These are phyloP conservation scores for Gallinago nigripennis DNA, from an alignment of 2,797 vertebrate genomes.

Conservation along the genomic window DNA sequence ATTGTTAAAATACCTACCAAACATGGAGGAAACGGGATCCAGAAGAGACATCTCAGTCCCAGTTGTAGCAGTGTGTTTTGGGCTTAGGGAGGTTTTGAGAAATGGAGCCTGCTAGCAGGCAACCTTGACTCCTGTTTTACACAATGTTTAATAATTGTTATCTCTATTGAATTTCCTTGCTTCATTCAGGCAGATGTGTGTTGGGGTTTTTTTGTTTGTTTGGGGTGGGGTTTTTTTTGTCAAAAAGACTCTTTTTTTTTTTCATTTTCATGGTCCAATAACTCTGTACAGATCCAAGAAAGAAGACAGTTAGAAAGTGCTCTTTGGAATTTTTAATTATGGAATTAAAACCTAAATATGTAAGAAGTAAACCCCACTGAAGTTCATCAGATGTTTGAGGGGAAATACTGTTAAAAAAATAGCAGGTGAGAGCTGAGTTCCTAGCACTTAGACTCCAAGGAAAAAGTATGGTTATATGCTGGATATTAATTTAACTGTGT, in stretches of 20 bases:
- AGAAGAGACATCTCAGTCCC: neutral
- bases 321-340: neutral
- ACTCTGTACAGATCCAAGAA: neutral
- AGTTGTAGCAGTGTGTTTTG: neutral
- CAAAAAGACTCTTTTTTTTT: neutral
- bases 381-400: neutral
- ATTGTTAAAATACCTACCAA: neutral
- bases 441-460: neutral
- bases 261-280: neutral
- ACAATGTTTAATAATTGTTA: neutral
- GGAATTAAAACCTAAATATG: neutral
- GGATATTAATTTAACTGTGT: neutral
- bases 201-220: neutral
- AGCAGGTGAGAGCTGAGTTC: neutral
- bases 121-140: neutral
- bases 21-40: neutral
- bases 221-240: neutral
- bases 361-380: neutral
- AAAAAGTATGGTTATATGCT: neutral
- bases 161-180: neutral
- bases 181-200: neutral
- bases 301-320: neutral
- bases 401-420: neutral
- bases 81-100: neutral
- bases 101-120: neutral